Base-by-base conservation (phyloP, 2,888 invertebrate species). In the Rhaphigaster nebulosa region DNA sequence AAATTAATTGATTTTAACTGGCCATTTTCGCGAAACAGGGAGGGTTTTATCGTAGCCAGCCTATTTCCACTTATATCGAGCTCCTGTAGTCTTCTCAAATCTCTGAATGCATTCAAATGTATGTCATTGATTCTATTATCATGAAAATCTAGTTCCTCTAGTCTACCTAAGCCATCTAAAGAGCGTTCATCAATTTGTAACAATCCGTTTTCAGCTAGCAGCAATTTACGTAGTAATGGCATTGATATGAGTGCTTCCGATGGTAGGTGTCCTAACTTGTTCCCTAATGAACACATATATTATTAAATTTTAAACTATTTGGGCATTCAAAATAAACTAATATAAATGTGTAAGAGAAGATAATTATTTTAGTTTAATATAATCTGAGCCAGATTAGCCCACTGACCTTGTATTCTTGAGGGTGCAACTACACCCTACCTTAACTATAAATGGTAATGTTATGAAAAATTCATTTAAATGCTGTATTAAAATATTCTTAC, bases 61-160 rank as follows among this genome's bases (percentile, higher is more conserved):
- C 96, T 95, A 93, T 98, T 98, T 88, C 97, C 96, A 88, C 96
- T 95, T 90, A 98, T 93, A 93, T 96, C 97, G 0, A 98, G 94
- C 93, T 96, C 96, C n/a, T 91, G 91, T 20, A 92, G 91, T 20
- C 92, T 92, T 52, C 92, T 92, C 90, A 92, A 89, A 60, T 92
- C 92, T 88, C 92, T 87, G 41, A 93, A 92, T 20, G 92, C 92
- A 50, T 92, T 92, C 95, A 92, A 95, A 95, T 90, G 96, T 95
- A 93, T 96, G 95, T 84, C 96, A 93, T n/a, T 95, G 89, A 98
- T 94, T 93, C 96, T 95, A 93, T 98, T 98, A 91, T 96, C 95
- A 92, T 96, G 96, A 80, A 98, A 93, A 93, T 98, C 97, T 87
- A 98, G 93, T 92, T 96, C 94, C 94, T 98, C 97, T 90, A 98